phyloP scores from a whole-genome alignment of 2,797 vertebrate genomes.

The Rhadinocentrus ornatus region DNA sequence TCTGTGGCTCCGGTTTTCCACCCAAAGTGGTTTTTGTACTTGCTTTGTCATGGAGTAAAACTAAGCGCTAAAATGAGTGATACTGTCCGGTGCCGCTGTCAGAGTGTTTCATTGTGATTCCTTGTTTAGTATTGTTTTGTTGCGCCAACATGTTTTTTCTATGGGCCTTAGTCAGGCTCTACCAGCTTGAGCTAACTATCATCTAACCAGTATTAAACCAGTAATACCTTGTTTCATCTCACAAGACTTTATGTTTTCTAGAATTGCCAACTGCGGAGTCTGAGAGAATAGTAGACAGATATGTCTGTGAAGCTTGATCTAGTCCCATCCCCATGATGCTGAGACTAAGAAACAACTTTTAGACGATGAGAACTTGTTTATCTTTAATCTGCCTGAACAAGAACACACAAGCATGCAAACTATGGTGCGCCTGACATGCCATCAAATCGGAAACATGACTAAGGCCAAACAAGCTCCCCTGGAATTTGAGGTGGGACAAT shows the following conservation, averaged over 20 bases:
- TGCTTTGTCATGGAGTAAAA: too few relatives aligned
- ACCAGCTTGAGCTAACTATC: not conserved
- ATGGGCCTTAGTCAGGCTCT: not conserved
- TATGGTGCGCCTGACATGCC: constrained; percentile 37
- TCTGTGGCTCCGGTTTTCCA: constrained; percentile 52
- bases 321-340: not conserved
- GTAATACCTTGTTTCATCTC: not conserved
- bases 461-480: constrained; percentile 52
- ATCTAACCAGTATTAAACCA: not conserved
- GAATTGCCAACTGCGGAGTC: not conserved
- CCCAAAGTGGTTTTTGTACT: not conserved
- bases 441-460: constrained; percentile 70
- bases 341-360: constrained; percentile 3
- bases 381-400: constrained; percentile 1
- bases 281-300: not conserved
- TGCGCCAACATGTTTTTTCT: too few relatives aligned
- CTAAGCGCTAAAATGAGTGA: too few relatives aligned
- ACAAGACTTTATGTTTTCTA: not conserved
- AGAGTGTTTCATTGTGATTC: too few relatives aligned
- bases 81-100: too few relatives aligned
- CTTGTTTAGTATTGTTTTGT: too few relatives aligned
- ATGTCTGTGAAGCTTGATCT: not conserved
- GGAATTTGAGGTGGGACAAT: constrained; percentile 74
- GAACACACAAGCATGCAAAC: constrained; percentile 24
- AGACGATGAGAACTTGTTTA: not conserved